Conservation (phyloP, 2,888 invertebrate species). For the Tineola bisselliella region DNA sequence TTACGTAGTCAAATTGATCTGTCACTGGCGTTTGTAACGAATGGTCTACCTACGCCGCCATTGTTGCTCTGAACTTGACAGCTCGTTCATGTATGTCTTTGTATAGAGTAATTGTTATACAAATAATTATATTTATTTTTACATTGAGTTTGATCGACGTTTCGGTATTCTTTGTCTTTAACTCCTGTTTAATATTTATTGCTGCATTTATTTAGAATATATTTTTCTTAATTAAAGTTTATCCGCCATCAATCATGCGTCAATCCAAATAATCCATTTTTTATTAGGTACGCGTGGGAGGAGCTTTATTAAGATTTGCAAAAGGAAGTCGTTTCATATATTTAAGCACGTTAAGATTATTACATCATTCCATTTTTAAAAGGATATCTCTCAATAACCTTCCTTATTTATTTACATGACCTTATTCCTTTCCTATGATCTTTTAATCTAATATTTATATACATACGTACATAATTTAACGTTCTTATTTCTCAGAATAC, state of each 20-base stretch:
- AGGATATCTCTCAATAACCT: too few relatives aligned
- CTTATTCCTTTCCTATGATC: neutral
- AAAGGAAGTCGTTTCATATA: slow-evolving; percentile 11
- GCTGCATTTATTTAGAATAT: neutral
- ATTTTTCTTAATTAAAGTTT: slow-evolving; percentile 19
- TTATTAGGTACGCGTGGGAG: slow-evolving; percentile 24
- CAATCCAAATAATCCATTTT: neutral
- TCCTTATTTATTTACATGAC: too few relatives aligned
- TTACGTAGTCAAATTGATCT: slow-evolving; percentile 27
- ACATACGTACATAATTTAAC: too few relatives aligned
- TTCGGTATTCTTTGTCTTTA: neutral
- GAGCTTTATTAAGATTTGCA: slow-evolving; percentile 24
- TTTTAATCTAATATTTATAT: too few relatives aligned
- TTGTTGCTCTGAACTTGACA: slow-evolving; percentile 19
- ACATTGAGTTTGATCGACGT: neutral
- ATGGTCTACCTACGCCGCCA: slow-evolving; percentile 28
- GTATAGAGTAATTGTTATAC: neutral
- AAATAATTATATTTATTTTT: neutral
- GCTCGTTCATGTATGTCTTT: neutral
- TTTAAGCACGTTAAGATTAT: neutral
- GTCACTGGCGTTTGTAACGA: slow-evolving; percentile 25
- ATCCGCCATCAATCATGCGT: slow-evolving; percentile 30
- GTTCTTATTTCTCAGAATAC: too few relatives aligned
- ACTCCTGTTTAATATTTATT: neutral
- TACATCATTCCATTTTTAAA: neutral